phyloP scores from a whole-genome alignment of 2,888 invertebrate species.

The Pogonocherus hispidulus region DNA sequence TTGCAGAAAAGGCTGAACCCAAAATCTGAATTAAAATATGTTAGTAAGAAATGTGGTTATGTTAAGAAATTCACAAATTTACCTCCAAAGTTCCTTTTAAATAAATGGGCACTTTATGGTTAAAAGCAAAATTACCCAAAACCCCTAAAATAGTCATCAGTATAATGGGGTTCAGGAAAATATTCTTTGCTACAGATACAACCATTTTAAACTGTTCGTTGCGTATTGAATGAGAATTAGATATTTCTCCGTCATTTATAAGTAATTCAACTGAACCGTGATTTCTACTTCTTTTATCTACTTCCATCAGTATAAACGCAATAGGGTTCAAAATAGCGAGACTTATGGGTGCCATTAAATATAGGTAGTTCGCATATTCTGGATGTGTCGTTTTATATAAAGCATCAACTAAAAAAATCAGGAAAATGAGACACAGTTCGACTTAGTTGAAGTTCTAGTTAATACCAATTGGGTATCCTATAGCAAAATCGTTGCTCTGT shows the following conservation, averaged over 20 bases:
- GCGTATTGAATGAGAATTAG: constrained; percentile 51
- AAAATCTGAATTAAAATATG: constrained; percentile 80
- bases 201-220: constrained; percentile 63
- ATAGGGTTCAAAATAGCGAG: constrained; percentile 93
- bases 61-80: too few relatives aligned
- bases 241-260: constrained; percentile 55
- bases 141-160: constrained; percentile 95
- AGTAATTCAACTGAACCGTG: constrained; percentile 51
- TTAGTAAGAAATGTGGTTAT: too few relatives aligned
- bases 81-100: constrained; percentile 83
- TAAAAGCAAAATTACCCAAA: constrained; percentile 85
- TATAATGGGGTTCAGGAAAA: constrained; percentile 89
- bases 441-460: not conserved
- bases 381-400: constrained; percentile 89
- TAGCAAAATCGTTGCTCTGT: constrained; percentile 97
- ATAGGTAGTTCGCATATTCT: constrained; percentile 91
- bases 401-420: constrained; percentile 79
- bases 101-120: constrained; percentile 82
- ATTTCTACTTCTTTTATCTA: constrained; percentile 69
- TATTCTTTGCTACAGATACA: constrained; percentile 73
- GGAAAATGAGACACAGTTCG: too few relatives aligned
- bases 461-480: constrained; percentile 95
- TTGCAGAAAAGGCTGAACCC: constrained; percentile 91
- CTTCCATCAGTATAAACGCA: constrained; percentile 91
- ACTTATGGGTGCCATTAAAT: constrained; percentile 95